Conservation (phyloP, 1,140 invertebrate species). For the Calliphora vicina region DNA sequence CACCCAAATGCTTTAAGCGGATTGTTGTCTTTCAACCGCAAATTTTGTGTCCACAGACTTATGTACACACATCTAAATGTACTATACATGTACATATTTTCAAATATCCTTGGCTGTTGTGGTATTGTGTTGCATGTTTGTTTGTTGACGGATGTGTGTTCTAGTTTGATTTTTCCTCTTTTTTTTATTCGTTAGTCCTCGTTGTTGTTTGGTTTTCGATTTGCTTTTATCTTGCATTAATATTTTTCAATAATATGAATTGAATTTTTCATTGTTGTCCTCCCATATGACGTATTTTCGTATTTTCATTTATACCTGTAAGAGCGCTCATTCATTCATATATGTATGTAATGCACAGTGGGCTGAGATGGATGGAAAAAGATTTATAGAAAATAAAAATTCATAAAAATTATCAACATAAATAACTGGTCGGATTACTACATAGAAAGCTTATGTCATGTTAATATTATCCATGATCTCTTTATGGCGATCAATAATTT, state of each 20-base stretch:
- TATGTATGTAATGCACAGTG: not conserved
- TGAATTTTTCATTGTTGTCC: constrained; percentile 26
- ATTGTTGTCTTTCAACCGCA: constrained; percentile 30
- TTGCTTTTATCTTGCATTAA: constrained; percentile 25
- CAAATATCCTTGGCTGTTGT: not conserved
- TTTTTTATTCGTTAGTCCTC: not conserved
- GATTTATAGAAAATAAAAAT: too few species aligned
- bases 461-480: too few species aligned
- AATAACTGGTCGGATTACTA: too few species aligned
- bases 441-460: too few species aligned
- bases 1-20: constrained; percentile 31
- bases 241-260: constrained; percentile 22
- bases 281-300: constrained; percentile 12
- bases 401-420: too few species aligned
- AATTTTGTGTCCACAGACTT: not conserved
- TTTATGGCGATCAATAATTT: too few species aligned
- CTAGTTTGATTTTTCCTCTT: not conserved
- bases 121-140: constrained; percentile 17
- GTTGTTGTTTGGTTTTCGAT: constrained; percentile 1
- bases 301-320: constrained; percentile 9
- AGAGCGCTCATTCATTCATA: not conserved
- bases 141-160: not conserved
- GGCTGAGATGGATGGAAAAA: too few species aligned
- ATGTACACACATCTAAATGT: not conserved
- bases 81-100: not conserved